Base-by-base conservation (phyloP, 2,797 vertebrate genomes). In the Momotus momota region DNA sequence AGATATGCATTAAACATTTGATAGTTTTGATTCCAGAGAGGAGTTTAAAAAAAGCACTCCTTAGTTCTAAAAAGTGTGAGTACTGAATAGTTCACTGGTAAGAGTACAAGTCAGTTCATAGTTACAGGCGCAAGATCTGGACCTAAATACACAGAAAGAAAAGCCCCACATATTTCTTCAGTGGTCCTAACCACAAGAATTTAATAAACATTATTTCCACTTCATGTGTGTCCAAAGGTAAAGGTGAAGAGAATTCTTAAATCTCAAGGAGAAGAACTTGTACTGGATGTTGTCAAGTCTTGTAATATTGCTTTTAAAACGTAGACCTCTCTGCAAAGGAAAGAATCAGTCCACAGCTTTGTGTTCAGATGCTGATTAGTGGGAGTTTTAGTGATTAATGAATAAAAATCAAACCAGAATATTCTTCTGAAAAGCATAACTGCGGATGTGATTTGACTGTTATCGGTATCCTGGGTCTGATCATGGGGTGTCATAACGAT, bases 241-340 rank as follows among this genome's bases (percentile, higher is more conserved):
- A 94, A 89, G 67, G 74, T 74, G 75, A 92, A 88, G 60, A 94
- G 49, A 90, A 89, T 78, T 93, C 91, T 87, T 81, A 74, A 80
- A 83, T 83, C 40, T 87, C 72, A 58, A 21, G 1, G 6, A 82
- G 38, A 66, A 58, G 18, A 77, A 81, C 85, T 81, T 81, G 52
- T 60, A 79, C 19, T 14, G 35, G 73, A 73, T 77, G 14, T n/a
- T 86, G 22, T 81, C 66, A 22, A 51, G 43, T 57, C 62, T 72
- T 70, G 29, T 69, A 86, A 75, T 31, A 65, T 23, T n/a, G 6
- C 55, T 91, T 91, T 29, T 81, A 79, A 78, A 91, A 75, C 0
- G 0, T 12, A 61, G 61, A 49, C 7, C 17, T 31, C 67, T 88
- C 69, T 66, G 12, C 43, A 94, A 79, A 91, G n/a, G 77, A 86